Evolutionary conservation across 2,797 vertebrate genomes (phyloP).

Genomic region (Zenarchopterus dispar): DNA sequence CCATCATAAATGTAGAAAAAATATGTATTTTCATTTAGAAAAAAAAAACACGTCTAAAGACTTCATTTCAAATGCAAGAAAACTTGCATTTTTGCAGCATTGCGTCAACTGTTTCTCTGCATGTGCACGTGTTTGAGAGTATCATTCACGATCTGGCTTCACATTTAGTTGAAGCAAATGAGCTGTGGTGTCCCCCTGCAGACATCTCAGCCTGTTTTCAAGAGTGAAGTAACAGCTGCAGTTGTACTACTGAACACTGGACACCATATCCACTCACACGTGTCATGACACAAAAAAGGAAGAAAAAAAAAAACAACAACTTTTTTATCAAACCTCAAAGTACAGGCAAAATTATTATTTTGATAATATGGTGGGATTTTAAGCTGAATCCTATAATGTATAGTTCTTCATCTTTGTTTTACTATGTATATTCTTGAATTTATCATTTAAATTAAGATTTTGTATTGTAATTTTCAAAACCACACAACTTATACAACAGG

Average conservation of each 20-base stretch:
- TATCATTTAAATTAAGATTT: too few species aligned
- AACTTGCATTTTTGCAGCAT: slow-evolving; percentile 4
- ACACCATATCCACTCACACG: slow-evolving; percentile 24
- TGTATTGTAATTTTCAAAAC: too few species aligned
- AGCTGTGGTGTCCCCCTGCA: slow-evolving; percentile 16
- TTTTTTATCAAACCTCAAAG: too few species aligned
- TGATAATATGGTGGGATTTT: too few species aligned
- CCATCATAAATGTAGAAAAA: too few species aligned
- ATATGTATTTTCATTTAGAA: too few species aligned
- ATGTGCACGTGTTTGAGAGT: slow-evolving; percentile 9
- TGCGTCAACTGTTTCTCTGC: background rate
- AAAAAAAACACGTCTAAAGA: background rate
- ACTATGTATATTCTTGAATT: too few species aligned
- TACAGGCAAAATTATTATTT: too few species aligned
- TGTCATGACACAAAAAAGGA: slow-evolving; percentile 2
- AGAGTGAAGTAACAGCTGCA: slow-evolving; percentile 67
- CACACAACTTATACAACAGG: too few species aligned
- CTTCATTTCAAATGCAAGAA: background rate
- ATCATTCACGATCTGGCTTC: slow-evolving; percentile 51
- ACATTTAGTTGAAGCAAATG: slow-evolving; percentile 38
- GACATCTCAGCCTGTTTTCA: slow-evolving; percentile 34
- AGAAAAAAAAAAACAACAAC: background rate
- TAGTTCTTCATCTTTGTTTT: too few species aligned
- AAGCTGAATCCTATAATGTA: too few species aligned
- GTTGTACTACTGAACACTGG: slow-evolving; percentile 35